These are phyloP conservation scores for Tachina fera DNA, from an alignment of 2,888 invertebrate species.

Conservation along the genomic window DNA sequence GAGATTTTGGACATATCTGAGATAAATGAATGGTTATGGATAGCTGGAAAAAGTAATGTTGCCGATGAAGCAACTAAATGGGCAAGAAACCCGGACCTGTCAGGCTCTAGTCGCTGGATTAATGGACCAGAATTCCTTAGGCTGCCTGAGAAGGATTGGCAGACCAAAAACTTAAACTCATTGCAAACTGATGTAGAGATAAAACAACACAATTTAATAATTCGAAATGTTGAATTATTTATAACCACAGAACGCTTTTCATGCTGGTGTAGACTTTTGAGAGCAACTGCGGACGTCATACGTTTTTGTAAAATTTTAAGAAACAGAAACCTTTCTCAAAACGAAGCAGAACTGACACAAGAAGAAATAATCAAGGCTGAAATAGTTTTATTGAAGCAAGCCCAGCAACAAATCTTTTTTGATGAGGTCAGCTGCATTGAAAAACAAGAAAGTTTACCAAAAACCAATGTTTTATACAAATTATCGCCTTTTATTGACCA, in stretches of 20 bases:
- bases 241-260: slow-evolving; percentile 5
- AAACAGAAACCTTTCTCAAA: neutral
- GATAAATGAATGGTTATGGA: neutral
- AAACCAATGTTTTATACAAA: no score
- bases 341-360: neutral
- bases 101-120: neutral
- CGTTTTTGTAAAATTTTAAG: neutral
- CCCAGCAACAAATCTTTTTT: neutral
- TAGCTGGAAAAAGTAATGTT: neutral
- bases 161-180: neutral
- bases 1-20: neutral
- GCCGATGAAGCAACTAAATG: slow-evolving; percentile 4
- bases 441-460: no score
- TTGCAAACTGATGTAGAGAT: neutral
- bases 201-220: no score
- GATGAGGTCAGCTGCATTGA: no score
- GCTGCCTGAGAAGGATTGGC: neutral
- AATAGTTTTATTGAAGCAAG: slow-evolving; percentile 16
- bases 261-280: neutral
- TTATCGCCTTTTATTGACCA: no score
- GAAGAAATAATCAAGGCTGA: slow-evolving; percentile 26
- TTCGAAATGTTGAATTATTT: neutral
- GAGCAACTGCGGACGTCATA: slow-evolving; percentile 6
- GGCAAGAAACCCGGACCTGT: neutral
- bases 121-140: neutral